Evolutionary conservation across 2,113 vertebrate species (phyloP).

Genomic region (Pipa parva): DNA sequence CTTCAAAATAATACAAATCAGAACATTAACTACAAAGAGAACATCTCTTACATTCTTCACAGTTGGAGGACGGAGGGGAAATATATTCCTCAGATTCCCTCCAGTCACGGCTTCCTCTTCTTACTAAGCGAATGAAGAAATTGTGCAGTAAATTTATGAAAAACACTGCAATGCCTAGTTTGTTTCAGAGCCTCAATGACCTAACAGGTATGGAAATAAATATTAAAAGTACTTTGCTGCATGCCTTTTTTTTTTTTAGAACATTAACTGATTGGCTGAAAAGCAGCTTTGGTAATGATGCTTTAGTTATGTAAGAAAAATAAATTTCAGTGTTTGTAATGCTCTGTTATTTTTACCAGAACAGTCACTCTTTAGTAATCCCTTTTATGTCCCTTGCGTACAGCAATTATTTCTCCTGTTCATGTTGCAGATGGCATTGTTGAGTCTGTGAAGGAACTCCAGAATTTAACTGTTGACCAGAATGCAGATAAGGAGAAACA

Average conservation of each 20-base stretch:
- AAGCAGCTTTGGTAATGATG: no score
- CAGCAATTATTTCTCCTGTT: constrained; percentile 6
- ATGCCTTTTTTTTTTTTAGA: neutral
- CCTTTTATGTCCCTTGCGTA: no score
- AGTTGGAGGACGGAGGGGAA: constrained; percentile 16
- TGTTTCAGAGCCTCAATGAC: constrained; percentile 80
- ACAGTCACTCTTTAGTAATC: no score
- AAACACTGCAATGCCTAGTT: constrained; percentile 64
- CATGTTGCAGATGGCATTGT: constrained; percentile 73
- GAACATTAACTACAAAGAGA: no score
- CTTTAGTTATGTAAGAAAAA: neutral
- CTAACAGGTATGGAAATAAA: constrained; percentile 72
- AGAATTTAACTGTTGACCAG: constrained; percentile 70
- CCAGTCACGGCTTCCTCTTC: constrained; percentile 74
- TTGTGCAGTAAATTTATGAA: constrained; percentile 74
- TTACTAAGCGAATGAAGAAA: constrained; percentile 82
- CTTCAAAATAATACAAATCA: no score
- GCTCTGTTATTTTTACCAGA: neutral
- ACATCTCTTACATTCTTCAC: neutral
- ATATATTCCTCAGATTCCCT: constrained; percentile 55
- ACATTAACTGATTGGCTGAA: neutral
- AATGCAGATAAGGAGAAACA: constrained; percentile 83
- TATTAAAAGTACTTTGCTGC: neutral
- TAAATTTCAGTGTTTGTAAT: neutral
- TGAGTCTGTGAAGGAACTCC: constrained; percentile 73